phyloP scores from a whole-genome alignment of 1,140 invertebrate species.

The Nymphalis io region DNA sequence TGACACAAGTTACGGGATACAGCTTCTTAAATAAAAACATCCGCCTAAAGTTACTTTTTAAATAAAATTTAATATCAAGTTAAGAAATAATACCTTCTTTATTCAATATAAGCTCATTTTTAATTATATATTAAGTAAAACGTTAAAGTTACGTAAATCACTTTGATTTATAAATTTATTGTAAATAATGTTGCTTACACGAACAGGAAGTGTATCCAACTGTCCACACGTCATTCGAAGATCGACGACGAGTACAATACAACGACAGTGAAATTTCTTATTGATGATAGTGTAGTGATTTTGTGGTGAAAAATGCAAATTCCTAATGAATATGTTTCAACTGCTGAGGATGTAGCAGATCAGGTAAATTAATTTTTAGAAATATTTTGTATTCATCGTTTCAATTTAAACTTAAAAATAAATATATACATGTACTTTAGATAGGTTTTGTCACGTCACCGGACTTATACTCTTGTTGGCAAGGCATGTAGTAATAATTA shows the following conservation, averaged over 20 bases:
- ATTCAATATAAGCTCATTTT: neutral
- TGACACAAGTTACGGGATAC: slow-evolving; percentile 21
- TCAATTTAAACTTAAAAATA: slow-evolving; percentile 17
- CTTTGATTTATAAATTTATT: neutral
- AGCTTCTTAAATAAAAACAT: slow-evolving; percentile 46
- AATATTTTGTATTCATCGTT: slow-evolving; percentile 24
- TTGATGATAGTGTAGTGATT: slow-evolving; percentile 66
- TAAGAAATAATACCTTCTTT: neutral
- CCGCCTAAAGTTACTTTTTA: slow-evolving; percentile 32
- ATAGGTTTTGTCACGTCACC: slow-evolving; percentile 77
- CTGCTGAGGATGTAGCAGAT: slow-evolving; percentile 96
- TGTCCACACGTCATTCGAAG: slow-evolving; percentile 77
- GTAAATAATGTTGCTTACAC: slow-evolving; percentile 30
- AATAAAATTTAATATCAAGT: neutral
- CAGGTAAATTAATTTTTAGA: slow-evolving; percentile 84
- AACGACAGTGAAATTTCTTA: slow-evolving; percentile 67
- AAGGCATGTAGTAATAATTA: slow-evolving; percentile 34
- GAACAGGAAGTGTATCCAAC: slow-evolving; percentile 72
- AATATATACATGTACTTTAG: slow-evolving; percentile 59
- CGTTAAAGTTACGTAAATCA: neutral
- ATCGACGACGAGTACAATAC: slow-evolving; percentile 44
- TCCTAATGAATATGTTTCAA: slow-evolving; percentile 93
- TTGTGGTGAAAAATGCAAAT: slow-evolving; percentile 85
- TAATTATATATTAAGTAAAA: slow-evolving; percentile 18
- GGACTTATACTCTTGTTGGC: slow-evolving; percentile 64